Conservation (phyloP, 2,888 invertebrate genomes). For the Hydroisotoma schaefferi region DNA sequence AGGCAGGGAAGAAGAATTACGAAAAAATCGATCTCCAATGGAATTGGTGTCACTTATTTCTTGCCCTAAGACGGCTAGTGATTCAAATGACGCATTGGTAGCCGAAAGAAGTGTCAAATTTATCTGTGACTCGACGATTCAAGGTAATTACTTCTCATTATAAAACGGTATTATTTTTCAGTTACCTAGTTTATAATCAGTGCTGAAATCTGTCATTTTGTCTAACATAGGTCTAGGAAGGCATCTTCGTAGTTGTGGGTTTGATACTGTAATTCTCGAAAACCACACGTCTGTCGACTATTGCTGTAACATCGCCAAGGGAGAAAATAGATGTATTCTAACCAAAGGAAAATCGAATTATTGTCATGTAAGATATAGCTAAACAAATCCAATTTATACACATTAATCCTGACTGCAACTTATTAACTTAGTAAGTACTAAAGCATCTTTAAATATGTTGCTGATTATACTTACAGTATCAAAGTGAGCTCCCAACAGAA, state of each 20-base stretch:
- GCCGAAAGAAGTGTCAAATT: constrained; percentile 49
- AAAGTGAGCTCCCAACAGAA: constrained; percentile 57
- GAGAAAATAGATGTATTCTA: constrained; percentile 51
- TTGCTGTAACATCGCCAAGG: neutral
- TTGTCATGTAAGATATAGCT: constrained; percentile 33
- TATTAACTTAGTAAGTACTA: too few relatives aligned
- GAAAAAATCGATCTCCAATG: neutral
- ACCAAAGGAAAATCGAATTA: constrained; percentile 54
- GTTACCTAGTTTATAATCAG: neutral
- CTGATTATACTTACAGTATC: constrained; percentile 5
- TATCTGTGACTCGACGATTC: constrained; percentile 62
- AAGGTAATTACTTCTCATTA: constrained; percentile 48
- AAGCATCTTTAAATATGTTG: too few relatives aligned
- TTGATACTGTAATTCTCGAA: constrained; percentile 59
- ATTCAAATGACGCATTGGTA: neutral
- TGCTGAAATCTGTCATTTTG: neutral
- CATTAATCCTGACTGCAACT: too few relatives aligned
- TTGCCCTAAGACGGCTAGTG: neutral
- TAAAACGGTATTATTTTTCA: neutral
- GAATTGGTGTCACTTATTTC: constrained; percentile 15
- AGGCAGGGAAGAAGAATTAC: neutral
- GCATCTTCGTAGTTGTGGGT: constrained; percentile 63
- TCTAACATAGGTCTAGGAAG: constrained; percentile 58
- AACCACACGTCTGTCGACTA: constrained; percentile 41
- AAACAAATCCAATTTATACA: neutral